Conservation (phyloP, 2,888 invertebrate species). For the Lysandra coridon region DNA sequence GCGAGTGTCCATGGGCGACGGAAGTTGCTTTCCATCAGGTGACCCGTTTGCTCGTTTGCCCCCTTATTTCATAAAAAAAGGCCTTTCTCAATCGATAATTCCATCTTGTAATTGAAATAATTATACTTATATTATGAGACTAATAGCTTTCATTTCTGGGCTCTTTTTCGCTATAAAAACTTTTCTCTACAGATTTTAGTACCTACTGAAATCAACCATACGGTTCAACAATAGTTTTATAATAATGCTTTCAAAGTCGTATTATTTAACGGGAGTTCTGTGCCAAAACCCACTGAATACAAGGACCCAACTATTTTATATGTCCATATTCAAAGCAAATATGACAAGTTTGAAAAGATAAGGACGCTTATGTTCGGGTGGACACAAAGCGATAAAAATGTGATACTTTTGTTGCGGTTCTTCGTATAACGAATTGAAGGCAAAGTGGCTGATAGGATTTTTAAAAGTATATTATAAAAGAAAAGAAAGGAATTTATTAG, state of each 20-base stretch:
- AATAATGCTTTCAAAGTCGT: constrained; percentile 22
- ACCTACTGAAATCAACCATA: background rate
- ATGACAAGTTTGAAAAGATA: constrained; percentile 10
- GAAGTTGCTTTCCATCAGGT: too few species aligned
- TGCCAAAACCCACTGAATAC: constrained; percentile 14
- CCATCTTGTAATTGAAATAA: too few species aligned
- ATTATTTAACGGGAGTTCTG: constrained; percentile 18
- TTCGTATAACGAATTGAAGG: too few species aligned
- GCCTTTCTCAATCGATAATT: too few species aligned
- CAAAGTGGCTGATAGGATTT: too few species aligned
- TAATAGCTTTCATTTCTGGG: background rate
- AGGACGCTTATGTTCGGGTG: background rate
- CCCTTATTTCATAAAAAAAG: too few species aligned
- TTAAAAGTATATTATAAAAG: too few species aligned
- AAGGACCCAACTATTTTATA: constrained; percentile 14
- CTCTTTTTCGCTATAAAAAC: background rate
- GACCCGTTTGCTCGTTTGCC: too few species aligned
- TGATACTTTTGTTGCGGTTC: background rate
- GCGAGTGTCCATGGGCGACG: too few species aligned
- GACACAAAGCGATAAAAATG: background rate
- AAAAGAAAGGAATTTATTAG: too few species aligned
- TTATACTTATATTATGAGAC: too few species aligned
- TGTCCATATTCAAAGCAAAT: constrained; percentile 14
- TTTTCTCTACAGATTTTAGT: background rate
- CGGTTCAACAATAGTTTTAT: constrained; percentile 20